These are phyloP conservation scores for Suillia variegata DNA, from an alignment of 2,888 invertebrate species.

Conservation along the genomic window DNA sequence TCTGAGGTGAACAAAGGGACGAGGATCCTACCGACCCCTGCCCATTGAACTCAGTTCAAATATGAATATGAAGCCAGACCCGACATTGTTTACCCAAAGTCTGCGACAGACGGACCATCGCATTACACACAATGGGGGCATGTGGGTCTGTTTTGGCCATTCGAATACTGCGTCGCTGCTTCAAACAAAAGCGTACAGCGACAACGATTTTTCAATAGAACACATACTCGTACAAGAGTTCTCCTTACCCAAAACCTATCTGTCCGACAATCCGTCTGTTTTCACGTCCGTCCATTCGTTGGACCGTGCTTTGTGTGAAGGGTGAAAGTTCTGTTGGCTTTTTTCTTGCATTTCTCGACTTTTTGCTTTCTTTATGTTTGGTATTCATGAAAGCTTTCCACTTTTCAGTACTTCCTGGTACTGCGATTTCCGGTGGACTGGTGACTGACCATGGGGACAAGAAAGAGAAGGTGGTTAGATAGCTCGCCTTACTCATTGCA, in stretches of 20 bases:
- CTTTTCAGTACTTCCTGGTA: too few relatives aligned
- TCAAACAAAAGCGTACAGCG: constrained; percentile 3
- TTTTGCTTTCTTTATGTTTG: constrained; percentile 11
- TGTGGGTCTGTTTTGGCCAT: constrained; percentile 34
- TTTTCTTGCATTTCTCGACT: neutral
- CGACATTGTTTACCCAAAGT: constrained; percentile 47
- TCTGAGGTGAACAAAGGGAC: constrained; percentile 27
- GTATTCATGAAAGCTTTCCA: constrained; percentile 49
- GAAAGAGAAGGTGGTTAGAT: too few relatives aligned
- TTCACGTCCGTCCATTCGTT: too few relatives aligned
- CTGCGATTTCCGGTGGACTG: too few relatives aligned
- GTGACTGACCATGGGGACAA: too few relatives aligned
- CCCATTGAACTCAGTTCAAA: neutral
- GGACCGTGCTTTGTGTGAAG: neutral
- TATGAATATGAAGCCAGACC: constrained; percentile 11
- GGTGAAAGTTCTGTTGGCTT: constrained; percentile 7
- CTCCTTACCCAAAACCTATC: neutral
- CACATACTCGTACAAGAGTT: too few relatives aligned
- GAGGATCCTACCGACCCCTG: constrained; percentile 6
- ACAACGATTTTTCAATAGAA: neutral
- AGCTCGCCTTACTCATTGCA: too few relatives aligned
- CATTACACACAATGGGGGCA: too few relatives aligned
- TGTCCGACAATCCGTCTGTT: neutral
- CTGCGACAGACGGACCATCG: too few relatives aligned
- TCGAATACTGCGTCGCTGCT: constrained; percentile 39